phyloP scores from a whole-genome alignment of 2,113 vertebrate species.

The Phaethon lepturus region DNA sequence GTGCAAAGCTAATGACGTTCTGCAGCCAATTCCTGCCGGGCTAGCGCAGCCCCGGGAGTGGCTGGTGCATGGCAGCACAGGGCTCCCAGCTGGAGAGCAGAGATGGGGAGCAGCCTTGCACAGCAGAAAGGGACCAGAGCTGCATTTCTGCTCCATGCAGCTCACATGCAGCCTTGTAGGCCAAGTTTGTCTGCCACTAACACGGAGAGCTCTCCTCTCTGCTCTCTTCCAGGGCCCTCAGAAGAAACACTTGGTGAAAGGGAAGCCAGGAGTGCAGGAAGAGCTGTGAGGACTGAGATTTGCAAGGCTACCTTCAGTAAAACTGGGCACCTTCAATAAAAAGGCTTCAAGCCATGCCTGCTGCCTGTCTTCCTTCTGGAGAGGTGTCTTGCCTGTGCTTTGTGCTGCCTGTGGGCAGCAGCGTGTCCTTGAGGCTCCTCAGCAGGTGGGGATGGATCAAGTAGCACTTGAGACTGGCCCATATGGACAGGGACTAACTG shows the following conservation, averaged over 20 bases:
- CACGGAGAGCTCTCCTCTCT: neutral
- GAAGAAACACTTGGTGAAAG: conserved; percentile 87
- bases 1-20: neutral
- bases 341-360: neutral
- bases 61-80: neutral
- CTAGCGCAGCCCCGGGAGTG: too few relatives aligned
- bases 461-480: neutral
- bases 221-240: conserved; percentile 83
- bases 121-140: neutral
- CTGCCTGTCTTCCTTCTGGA: neutral
- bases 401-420: neutral
- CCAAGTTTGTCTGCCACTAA: neutral
- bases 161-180: neutral
- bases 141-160: neutral
- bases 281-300: neutral
- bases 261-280: conserved; percentile 48
- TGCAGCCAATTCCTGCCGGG: neutral
- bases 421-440: neutral
- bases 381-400: neutral
- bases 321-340: neutral
- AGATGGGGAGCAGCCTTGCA: neutral
- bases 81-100: neutral
- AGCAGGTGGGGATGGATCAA: neutral
- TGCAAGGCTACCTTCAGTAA: neutral
- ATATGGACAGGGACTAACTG: neutral